Conservation (phyloP, 1,140 invertebrate genomes). For the Drosophila miranda region DNA sequence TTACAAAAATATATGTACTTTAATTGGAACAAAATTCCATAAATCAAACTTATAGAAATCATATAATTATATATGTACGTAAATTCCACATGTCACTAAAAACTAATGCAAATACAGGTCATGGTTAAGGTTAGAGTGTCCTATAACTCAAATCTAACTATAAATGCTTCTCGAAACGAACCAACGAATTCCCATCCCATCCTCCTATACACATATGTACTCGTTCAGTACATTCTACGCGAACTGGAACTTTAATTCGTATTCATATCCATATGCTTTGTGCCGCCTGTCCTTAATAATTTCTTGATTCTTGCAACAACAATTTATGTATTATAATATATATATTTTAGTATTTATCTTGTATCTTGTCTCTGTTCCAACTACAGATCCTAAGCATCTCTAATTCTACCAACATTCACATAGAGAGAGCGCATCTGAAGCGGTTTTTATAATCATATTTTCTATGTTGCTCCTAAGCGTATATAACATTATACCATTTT, state of each 20-base stretch:
- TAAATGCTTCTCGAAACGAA: slow-evolving; percentile 47
- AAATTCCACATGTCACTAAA: slow-evolving; percentile 60
- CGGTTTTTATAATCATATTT: slow-evolving; percentile 22
- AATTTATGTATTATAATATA: slow-evolving; percentile 1
- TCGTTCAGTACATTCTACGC: slow-evolving; percentile 5
- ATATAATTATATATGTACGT: slow-evolving; percentile 31
- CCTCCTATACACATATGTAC: slow-evolving; percentile 27
- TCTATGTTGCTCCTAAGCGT: slow-evolving; percentile 41
- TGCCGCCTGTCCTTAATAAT: slow-evolving; percentile 31
- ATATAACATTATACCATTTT: slow-evolving; percentile 25
- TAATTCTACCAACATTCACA: slow-evolving; percentile 43
- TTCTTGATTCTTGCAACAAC: slow-evolving; percentile 15
- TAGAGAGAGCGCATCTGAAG: slow-evolving; percentile 50
- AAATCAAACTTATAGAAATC: slow-evolving; percentile 51
- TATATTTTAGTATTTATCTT: slow-evolving; percentile 26
- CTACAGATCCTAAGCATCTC: slow-evolving; percentile 6
- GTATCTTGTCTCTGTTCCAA: too few relatives aligned
- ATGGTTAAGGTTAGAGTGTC: slow-evolving; percentile 12
- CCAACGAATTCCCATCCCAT: slow-evolving; percentile 22
- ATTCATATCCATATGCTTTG: slow-evolving; percentile 21
- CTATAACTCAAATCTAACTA: slow-evolving; percentile 35
- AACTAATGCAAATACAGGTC: slow-evolving; percentile 7
- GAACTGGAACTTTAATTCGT: slow-evolving; percentile 34
- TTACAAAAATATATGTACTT: slow-evolving; percentile 49
- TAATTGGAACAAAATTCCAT: slow-evolving; percentile 45